phyloP scores from a whole-genome alignment of 2,797 vertebrate species.

The Atherinosoma microstoma region DNA sequence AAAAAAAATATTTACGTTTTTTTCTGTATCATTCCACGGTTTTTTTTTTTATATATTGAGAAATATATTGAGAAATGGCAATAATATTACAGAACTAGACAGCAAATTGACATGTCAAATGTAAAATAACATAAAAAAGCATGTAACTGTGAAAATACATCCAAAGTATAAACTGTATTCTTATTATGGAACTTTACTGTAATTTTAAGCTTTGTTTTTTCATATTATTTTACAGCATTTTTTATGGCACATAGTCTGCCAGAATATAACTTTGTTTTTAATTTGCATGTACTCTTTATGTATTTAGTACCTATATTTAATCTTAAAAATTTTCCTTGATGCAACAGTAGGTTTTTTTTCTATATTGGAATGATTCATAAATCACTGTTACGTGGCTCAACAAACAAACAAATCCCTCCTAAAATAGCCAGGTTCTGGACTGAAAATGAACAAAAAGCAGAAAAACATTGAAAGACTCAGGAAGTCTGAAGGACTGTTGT shows the following conservation, averaged over 20 bases:
- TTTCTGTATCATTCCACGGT: background rate
- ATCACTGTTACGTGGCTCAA: background rate
- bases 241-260: too few relatives aligned
- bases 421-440: background rate
- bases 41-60: background rate
- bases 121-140: background rate
- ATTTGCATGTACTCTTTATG: too few relatives aligned
- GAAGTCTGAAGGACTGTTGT: too few relatives aligned
- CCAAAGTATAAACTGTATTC: too few relatives aligned
- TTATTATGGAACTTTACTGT: too few relatives aligned
- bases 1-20: background rate
- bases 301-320: background rate
- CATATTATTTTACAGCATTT: too few relatives aligned
- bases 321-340: background rate
- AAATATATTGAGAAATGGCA: too few relatives aligned
- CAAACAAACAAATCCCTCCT: background rate
- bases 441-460: background rate
- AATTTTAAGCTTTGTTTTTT: too few relatives aligned
- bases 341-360: background rate
- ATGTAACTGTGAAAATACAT: background rate
- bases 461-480: too few relatives aligned
- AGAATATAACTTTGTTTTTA: too few relatives aligned
- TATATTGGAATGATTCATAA: background rate
- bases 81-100: too few relatives aligned
- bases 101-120: too few relatives aligned